Evolutionary conservation across 1,140 invertebrate genomes (phyloP).

Genomic region (Penaeus chinensis): DNA sequence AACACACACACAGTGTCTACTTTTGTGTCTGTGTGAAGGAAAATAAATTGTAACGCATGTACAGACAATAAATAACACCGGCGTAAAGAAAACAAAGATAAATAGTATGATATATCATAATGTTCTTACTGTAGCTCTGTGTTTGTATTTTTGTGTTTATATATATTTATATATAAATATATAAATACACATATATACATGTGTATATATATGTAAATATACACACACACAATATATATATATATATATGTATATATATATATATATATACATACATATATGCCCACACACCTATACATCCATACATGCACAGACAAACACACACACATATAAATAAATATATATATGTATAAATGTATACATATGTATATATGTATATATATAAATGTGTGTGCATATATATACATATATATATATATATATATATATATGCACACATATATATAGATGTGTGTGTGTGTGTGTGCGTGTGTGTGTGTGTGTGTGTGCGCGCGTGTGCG

Average conservation of each 20-base stretch:
- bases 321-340: not conserved
- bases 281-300: conserved; percentile 7
- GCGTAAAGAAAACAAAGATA: too few species aligned
- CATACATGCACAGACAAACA: not conserved
- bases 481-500: not conserved
- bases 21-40: too few species aligned
- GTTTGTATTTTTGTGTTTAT: not conserved
- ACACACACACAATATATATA: not conserved
- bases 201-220: not conserved
- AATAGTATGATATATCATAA: too few species aligned
- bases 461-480: too few species aligned
- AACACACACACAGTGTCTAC: not conserved
- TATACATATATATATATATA: not conserved
- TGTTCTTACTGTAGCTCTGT: not conserved
- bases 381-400: not conserved
- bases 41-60: too few species aligned
- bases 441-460: too few species aligned
- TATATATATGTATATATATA: conserved; percentile 20
- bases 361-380: not conserved
- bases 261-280: conserved; percentile 6
- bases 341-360: not conserved
- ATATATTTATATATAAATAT: not conserved
- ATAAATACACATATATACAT: conserved; percentile 10
- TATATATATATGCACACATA: too few species aligned
- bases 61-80: too few species aligned